Evolutionary conservation across 2,113 vertebrate species (phyloP), one percentile per base, ranked within the genome.

Genomic region (Polypterus senegalus): DNA sequence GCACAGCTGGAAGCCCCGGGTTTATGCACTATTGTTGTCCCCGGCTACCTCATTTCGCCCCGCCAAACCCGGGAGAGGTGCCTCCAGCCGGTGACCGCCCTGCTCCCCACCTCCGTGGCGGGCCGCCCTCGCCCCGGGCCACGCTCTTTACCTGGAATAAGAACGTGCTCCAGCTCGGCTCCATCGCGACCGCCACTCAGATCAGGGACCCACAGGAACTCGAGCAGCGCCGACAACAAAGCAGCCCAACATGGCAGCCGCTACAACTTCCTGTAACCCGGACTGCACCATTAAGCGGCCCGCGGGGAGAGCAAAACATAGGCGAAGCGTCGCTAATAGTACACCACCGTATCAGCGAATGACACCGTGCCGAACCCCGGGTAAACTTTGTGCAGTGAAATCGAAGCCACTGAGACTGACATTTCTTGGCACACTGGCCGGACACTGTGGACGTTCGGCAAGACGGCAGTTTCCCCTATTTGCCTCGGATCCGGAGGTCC

Each of bases 91-190:
- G 27, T 27, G 27, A 27, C 27, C 27, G 27, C 47, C 46, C 3
- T 2, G 3, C 8, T 49, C 5, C 10, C 44, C 46, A 6, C 10
- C 45, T 27, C 46, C 27, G 10, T 51, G 48, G n/a, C 51, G 2
- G 51, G 51, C 51, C 51, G 7, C 10, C 7, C 51, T n/a, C 7
- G 7, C 56, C 57, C 11, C 46, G 9, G 8, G 3, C 2, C 49
- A 9, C 9, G 49, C 6, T 47, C 61, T 86, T 85, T 85, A 91
- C 89, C 81, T 91, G 89, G 70, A 91, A 91, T 78, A 91, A 83
- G 85, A 89, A 91, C 70, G 89, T 84, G 80, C 88, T 90, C 89
- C 89, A 91, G 81, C 87, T 89, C 81, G 86, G 81, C 76, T 91
- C 89, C 89, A 90, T 90, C 79, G 82, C 84, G 82, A 78, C 27